Conservation (phyloP, 2,888 invertebrate species). For the Poecilus cupreus region DNA sequence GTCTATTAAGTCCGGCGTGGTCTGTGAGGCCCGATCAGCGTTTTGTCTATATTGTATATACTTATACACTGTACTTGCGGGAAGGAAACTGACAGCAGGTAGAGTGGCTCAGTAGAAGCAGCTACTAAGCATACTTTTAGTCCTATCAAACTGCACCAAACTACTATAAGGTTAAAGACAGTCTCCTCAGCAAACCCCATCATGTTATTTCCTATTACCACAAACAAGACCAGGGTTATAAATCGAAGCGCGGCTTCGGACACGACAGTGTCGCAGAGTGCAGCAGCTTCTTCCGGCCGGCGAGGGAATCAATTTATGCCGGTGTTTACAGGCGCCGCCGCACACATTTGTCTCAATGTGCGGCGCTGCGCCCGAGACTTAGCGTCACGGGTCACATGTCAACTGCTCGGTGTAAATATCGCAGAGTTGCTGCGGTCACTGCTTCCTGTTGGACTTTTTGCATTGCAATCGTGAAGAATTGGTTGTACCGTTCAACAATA, state of each 20-base stretch:
- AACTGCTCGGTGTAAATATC: not conserved
- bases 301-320: constrained; percentile 50
- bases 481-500: too few relatives aligned
- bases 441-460: not conserved
- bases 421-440: not conserved
- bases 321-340: constrained; percentile 24
- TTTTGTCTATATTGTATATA: too few relatives aligned
- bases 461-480: too few relatives aligned
- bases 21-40: too few relatives aligned
- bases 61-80: too few relatives aligned
- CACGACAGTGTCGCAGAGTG: not conserved
- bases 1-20: too few relatives aligned
- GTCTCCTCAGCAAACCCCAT: not conserved
- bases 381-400: not conserved
- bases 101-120: too few relatives aligned
- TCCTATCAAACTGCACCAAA: too few relatives aligned
- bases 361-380: not conserved
- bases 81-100: too few relatives aligned
- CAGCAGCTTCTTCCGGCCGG: not conserved
- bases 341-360: constrained; percentile 38
- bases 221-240: not conserved
- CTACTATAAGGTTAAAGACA: too few relatives aligned
- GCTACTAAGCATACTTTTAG: too few relatives aligned
- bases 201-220: not conserved
- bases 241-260: not conserved